Evolutionary conservation across 2,888 invertebrate genomes (phyloP).

Genomic region (Cosmia pyralina): DNA sequence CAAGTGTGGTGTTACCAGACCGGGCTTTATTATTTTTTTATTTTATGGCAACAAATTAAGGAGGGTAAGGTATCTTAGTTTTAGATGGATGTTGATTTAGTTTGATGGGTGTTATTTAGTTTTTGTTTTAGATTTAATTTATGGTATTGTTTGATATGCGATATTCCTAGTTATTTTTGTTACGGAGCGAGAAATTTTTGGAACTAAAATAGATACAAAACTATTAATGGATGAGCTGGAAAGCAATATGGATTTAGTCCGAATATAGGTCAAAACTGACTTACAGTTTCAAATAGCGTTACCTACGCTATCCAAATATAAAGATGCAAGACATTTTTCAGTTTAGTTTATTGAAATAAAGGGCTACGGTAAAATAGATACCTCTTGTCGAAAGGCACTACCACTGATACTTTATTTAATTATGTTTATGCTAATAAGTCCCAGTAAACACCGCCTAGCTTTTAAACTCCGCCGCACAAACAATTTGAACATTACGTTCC

Average conservation of each 20-base stretch:
- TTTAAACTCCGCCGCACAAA: constrained; percentile 51
- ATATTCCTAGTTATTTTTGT: background rate
- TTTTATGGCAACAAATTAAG: constrained; percentile 78
- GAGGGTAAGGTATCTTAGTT: constrained; percentile 65
- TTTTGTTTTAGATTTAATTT: background rate
- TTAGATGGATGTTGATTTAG: constrained; percentile 55
- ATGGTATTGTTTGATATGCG: background rate
- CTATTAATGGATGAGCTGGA: background rate
- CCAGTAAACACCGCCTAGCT: constrained; percentile 44
- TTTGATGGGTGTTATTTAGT: constrained; percentile 10
- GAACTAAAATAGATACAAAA: constrained; percentile 7
- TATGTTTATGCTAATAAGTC: constrained; percentile 49
- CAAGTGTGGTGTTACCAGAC: constrained; percentile 81
- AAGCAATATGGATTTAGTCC: background rate
- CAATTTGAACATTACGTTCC: constrained; percentile 42
- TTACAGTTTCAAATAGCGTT: background rate
- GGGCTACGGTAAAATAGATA: constrained; percentile 3
- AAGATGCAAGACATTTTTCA: background rate
- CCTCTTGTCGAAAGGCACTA: background rate
- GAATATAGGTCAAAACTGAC: constrained; percentile 1
- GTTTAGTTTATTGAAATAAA: background rate
- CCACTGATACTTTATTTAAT: constrained; percentile 42
- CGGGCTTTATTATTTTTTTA: constrained; percentile 83
- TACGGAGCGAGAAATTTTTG: background rate
- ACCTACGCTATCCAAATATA: background rate